Percentiles rank a stretch among this genome's conserved stretches.
These are phyloP conservation scores for Carlito syrichta DNA, from an alignment of 2,113 vertebrate species.

Conservation along the genomic window DNA sequence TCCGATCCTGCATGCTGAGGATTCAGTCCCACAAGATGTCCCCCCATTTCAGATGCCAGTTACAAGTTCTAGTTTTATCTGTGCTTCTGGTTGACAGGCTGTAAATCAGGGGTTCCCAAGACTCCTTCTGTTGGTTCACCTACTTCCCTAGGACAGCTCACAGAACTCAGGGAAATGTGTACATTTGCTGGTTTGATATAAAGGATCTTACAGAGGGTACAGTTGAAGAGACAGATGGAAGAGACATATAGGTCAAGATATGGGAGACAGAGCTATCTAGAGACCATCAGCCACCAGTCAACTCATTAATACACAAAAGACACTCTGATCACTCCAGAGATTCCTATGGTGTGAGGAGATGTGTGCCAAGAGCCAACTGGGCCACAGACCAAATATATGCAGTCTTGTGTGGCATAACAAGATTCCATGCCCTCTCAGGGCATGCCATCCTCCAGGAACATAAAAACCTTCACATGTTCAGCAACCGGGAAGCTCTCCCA, in stretches of 20 bases:
- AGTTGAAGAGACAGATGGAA: background rate
- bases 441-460: too few species aligned
- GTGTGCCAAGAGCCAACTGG: background rate
- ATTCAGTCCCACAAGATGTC: background rate
- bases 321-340: background rate
- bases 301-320: background rate
- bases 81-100: background rate
- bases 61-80: background rate
- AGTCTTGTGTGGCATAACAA: background rate
- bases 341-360: background rate
- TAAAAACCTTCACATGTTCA: too few species aligned
- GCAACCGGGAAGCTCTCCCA: too few species aligned
- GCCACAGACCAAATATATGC: background rate
- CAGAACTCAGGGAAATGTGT: background rate
- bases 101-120: background rate
- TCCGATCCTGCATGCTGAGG: background rate
- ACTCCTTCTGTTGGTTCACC: background rate
- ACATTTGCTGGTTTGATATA: background rate
- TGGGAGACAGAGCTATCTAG: background rate
- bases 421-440: too few species aligned
- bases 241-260: background rate
- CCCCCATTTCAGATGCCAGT: background rate
- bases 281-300: background rate
- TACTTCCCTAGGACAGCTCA: background rate
- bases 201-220: background rate